Base-by-base conservation (phyloP, 1,140 invertebrate species). In the Arion vulgaris region DNA sequence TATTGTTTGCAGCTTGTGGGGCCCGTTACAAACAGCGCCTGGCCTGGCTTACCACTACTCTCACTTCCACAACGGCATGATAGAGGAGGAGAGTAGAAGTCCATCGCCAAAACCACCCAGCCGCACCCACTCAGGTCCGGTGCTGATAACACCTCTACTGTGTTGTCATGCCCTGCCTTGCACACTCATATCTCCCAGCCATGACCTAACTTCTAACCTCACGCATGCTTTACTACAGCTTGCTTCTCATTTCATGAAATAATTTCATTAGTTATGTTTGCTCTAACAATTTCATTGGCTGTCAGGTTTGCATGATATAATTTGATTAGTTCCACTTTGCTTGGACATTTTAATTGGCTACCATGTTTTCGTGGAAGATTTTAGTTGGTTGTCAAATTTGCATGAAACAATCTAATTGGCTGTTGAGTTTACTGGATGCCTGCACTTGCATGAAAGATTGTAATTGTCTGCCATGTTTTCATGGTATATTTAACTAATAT, bases 21-120 rank as follows among this genome's bases (percentile, higher is more conserved):
- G 97, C 97, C 90, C 95, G 97, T 90, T 99, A 99, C 95, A 99
- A 99, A 94, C 98, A 97, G 76, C 95, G 97, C 97, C 98, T 84
- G 98, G 98, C 87, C 94, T 99, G 89, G 97, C 96, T 87, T 99
- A 99, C 94, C 98, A 99, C 95, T 97, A 97, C 94, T 95, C 96
- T 92, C 97, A 98, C 94, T 97, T 97, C 89, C 98, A 98, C 94
- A 95, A 96, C 81, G 90, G 88, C 83, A 88, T 90, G 84, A 86
- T 88, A 80, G 90, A 91, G 66, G 88, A 90, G 28, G 91, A 91
- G 73, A 87, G 87, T 72, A 83, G 86, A 57, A 92, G 95, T 87
- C 88, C 87, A 13, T 91, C 90, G 39, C 90, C 90, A 38, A 89
- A 89, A 82, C 87, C 89, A 39, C 84, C 82, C 34, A 81, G 84